Evolutionary conservation across 2,797 vertebrate species (phyloP).

Genomic region (Channa striata): DNA sequence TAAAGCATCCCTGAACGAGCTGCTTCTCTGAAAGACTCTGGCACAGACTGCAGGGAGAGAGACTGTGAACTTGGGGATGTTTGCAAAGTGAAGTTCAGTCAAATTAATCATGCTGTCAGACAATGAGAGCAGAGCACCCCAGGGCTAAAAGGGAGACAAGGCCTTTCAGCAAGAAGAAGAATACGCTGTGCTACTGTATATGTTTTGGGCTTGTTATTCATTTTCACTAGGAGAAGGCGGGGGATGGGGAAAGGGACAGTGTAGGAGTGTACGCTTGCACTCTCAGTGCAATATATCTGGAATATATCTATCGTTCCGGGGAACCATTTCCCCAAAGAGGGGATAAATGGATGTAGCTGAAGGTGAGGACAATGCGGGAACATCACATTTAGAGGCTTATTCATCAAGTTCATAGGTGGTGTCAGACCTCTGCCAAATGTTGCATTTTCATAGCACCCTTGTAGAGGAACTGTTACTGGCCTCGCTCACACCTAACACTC

Average conservation of each 20-base stretch:
- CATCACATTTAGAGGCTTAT: constrained; percentile 83
- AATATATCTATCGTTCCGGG: constrained; percentile 70
- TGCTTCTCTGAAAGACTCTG: constrained; percentile 40
- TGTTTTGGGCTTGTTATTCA: constrained; percentile 83
- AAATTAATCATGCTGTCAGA: constrained; percentile 89
- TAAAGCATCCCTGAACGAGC: constrained; percentile 22
- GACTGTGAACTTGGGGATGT: constrained; percentile 81
- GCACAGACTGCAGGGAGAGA: constrained; percentile 48
- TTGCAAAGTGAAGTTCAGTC: constrained; percentile 85
- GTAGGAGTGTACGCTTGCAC: constrained; percentile 48
- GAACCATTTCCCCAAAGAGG: constrained; percentile 79
- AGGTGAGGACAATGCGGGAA: constrained; percentile 82
- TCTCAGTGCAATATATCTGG: constrained; percentile 48
- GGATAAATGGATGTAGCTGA: constrained; percentile 82
- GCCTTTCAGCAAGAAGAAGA: constrained; percentile 82
- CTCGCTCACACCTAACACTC: constrained; percentile 23
- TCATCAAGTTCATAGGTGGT: constrained; percentile 81
- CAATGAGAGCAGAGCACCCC: constrained; percentile 83
- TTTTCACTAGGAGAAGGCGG: constrained; percentile 68
- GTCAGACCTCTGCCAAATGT: constrained; percentile 75
- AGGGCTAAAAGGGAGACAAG: constrained; percentile 83
- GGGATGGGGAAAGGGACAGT: constrained; percentile 7
- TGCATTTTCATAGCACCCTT: constrained; percentile 61
- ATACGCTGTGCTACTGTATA: constrained; percentile 66
- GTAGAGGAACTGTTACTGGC: constrained; percentile 49